phyloP scores from a whole-genome alignment of 2,797 vertebrate species.

The Euphonia xanthogaster region DNA sequence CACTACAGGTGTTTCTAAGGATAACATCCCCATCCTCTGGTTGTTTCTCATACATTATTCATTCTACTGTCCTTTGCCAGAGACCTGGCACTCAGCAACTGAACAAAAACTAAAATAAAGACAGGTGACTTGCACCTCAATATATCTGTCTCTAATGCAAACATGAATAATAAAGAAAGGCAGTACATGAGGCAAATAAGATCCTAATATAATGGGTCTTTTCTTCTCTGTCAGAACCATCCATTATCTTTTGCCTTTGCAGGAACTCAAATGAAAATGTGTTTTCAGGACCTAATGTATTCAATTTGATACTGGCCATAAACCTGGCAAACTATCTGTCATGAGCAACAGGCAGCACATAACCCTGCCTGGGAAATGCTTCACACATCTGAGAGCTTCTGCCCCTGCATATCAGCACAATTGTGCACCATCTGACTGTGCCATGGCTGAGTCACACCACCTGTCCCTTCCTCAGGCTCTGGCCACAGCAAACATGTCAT shows the following conservation, averaged over 20 bases:
- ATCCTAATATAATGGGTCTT: neutral
- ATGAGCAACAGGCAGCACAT: neutral
- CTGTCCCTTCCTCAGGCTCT: neutral
- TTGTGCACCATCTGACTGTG: neutral
- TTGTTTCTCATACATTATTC: slow-evolving; percentile 9
- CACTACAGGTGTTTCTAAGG: neutral
- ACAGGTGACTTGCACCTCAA: slow-evolving; percentile 8
- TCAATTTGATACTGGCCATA: slow-evolving; percentile 20
- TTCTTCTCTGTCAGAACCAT: slow-evolving; percentile 12
- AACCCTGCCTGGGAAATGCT: neutral
- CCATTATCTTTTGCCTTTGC: neutral
- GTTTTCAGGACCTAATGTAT: slow-evolving; percentile 23
- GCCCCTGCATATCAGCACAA: neutral
- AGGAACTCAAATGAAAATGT: slow-evolving; percentile 19
- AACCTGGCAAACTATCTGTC: slow-evolving; percentile 22
- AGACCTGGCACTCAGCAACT: neutral
- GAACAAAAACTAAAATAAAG: slow-evolving; percentile 1
- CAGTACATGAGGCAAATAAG: slow-evolving; percentile 3
- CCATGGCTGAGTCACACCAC: neutral
- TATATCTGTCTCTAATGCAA: slow-evolving; percentile 1
- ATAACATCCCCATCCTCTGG: neutral
- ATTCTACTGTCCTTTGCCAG: neutral
- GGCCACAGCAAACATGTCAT: neutral
- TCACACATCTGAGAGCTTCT: neutral
- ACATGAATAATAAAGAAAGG: slow-evolving; percentile 20